Evolutionary conservation across 2,888 invertebrate genomes (phyloP).

Genomic region (Acronicta aceris): DNA sequence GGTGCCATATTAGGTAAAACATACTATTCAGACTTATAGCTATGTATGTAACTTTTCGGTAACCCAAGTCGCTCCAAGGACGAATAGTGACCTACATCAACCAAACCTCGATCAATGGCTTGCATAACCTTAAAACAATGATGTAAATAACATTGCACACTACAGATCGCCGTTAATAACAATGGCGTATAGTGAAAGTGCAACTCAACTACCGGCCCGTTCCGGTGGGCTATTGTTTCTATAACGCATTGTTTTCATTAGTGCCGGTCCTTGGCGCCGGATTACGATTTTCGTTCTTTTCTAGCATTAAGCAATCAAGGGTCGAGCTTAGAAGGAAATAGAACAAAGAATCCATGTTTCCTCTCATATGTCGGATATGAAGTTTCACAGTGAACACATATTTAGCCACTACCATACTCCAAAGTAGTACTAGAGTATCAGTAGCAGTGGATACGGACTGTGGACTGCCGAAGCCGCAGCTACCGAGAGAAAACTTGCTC

Average conservation of each 20-base stretch:
- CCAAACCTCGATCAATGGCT: slow-evolving; percentile 56
- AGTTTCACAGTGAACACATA: background rate
- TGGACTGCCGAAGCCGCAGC: too few relatives aligned
- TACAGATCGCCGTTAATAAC: slow-evolving; percentile 80
- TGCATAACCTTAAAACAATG: slow-evolving; percentile 75
- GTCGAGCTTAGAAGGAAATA: slow-evolving; percentile 19
- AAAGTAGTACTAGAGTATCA: too few relatives aligned
- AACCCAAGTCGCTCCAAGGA: slow-evolving; percentile 31
- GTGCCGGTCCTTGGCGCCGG: slow-evolving; percentile 80
- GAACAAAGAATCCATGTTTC: background rate
- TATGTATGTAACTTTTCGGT: background rate
- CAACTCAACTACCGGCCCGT: slow-evolving; percentile 79
- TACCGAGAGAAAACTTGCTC: too few relatives aligned
- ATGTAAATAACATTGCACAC: slow-evolving; percentile 67
- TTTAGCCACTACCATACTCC: background rate
- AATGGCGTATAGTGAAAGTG: slow-evolving; percentile 84
- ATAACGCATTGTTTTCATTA: slow-evolving; percentile 82
- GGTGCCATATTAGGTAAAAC: too few relatives aligned
- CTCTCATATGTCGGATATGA: background rate
- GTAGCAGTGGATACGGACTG: too few relatives aligned
- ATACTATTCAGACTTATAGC: background rate
- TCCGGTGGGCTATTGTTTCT: slow-evolving; percentile 79
- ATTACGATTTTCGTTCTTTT: slow-evolving; percentile 51
- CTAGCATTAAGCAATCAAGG: slow-evolving; percentile 43
- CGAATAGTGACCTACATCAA: slow-evolving; percentile 51